Base-by-base conservation (phyloP, 92 coral and sea anemone species). In the Umimayanthus chanpuru region DNA sequence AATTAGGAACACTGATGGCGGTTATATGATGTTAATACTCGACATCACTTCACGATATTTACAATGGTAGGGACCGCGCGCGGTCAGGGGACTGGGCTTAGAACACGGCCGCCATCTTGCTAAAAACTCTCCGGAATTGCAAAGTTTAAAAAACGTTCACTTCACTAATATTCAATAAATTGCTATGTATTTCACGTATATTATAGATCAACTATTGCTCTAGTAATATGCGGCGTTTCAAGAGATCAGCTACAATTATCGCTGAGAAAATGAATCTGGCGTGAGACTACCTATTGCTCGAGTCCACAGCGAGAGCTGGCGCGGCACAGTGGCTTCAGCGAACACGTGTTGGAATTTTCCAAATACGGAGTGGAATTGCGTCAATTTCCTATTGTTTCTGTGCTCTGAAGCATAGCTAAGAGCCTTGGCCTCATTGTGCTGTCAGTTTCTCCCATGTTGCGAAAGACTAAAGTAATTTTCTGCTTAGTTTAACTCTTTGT, bases 291-390 rank as follows among this genome's bases (percentile, higher is more conserved):
- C 21, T 80, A 11, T 56, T 55, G 84, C 84, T 80, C 9, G 84
- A 80, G 8, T 39, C 70, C 25, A 21, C 84, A 53, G 39, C 84
- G 41, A 80, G 40, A 2, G 26, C 6, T 80, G 84, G 70, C 72
- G 70, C 16, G 43, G 84, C 84, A 80, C 85, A 15, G 85, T 61
- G 49, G 71, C 73, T 80, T 77, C 85, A 80, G 64, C 28, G 85
- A 56, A 56, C 85, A 80, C 85, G 85, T 80, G 65, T 80, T 58
- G 6, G 64, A 80, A 16, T 56, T 10, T 79, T 2, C 83, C 83
- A 80, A 80, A 49, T 56, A 55, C 72, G 85, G 85, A 32, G 72
- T 80, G 73, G 85, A 80, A 80, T 80, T 80, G 85, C 85, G 30
- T 61, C 73, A 80, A 20, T 80, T 9, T 80, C 7, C 53, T 58